Conservation (phyloP, 2,113 vertebrate genomes). For the Engystomops pustulosus region DNA sequence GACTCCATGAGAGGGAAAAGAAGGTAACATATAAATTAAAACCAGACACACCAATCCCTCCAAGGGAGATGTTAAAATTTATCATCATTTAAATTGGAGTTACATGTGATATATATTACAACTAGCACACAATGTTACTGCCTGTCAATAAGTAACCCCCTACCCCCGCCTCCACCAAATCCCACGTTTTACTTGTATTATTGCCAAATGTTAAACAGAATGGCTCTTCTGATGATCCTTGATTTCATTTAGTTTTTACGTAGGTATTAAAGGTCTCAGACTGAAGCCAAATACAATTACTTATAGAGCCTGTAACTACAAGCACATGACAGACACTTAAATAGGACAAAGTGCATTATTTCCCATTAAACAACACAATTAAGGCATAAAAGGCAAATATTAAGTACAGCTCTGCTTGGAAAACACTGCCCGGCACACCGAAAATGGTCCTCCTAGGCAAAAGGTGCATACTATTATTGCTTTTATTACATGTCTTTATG, state of each 20-base stretch:
- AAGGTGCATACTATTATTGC: background rate
- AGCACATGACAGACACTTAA: constrained; percentile 22
- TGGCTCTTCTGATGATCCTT: background rate
- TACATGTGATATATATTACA: background rate
- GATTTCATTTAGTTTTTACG: constrained; percentile 36
- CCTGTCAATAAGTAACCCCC: background rate
- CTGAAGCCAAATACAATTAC: constrained; percentile 22
- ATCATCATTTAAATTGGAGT: background rate
- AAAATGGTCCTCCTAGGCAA: background rate
- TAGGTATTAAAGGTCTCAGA: constrained; percentile 10
- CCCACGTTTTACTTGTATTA: background rate
- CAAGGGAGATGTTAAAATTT: background rate
- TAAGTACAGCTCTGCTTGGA: constrained; percentile 5
- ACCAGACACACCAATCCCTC: background rate
- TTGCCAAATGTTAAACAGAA: constrained; percentile 16
- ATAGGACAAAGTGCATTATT: background rate
- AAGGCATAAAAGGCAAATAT: constrained; percentile 9
- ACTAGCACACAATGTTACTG: constrained; percentile 9
- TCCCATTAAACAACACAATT: constrained; percentile 2
- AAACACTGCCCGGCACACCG: background rate
- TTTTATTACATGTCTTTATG: background rate
- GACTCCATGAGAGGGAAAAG: background rate
- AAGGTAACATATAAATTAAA: constrained; percentile 13
- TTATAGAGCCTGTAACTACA: background rate
- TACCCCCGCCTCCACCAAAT: background rate